Evolutionary conservation across 2,113 vertebrate species (phyloP).

Genomic region (Atlantisia rogersi): DNA sequence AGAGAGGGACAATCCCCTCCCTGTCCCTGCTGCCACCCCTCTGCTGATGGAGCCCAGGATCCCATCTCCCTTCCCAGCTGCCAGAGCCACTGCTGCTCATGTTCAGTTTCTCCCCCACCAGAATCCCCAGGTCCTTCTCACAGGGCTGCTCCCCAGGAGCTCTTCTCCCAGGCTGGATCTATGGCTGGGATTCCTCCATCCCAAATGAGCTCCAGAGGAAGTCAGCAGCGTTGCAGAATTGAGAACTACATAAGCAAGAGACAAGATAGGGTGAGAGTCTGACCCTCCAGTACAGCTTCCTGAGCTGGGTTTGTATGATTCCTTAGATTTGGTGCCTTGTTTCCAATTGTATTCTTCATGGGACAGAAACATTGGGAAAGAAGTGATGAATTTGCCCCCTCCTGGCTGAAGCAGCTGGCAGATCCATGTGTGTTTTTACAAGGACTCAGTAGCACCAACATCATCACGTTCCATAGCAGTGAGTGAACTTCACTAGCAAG

Average conservation of each 20-base stretch:
- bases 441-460: neutral
- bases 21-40: no score
- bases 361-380: conserved; percentile 37
- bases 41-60: no score
- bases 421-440: conserved; percentile 34
- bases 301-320: conserved; percentile 63
- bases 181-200: no score
- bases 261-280: conserved; percentile 10
- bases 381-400: neutral
- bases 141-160: no score
- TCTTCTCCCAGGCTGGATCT: no score
- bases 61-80: no score
- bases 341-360: conserved; percentile 53
- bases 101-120: no score
- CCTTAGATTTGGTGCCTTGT: conserved; percentile 77
- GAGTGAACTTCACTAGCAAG: conserved; percentile 55
- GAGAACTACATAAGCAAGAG: neutral
- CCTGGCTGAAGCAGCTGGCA: conserved; percentile 14
- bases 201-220: neutral
- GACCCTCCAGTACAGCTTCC: conserved; percentile 49
- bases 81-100: no score
- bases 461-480: conserved; percentile 3
- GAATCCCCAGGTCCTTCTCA: no score
- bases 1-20: no score
- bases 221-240: neutral